Evolutionary conservation across 1,140 invertebrate species (phyloP).

Genomic region (Drosophila repleta): DNA sequence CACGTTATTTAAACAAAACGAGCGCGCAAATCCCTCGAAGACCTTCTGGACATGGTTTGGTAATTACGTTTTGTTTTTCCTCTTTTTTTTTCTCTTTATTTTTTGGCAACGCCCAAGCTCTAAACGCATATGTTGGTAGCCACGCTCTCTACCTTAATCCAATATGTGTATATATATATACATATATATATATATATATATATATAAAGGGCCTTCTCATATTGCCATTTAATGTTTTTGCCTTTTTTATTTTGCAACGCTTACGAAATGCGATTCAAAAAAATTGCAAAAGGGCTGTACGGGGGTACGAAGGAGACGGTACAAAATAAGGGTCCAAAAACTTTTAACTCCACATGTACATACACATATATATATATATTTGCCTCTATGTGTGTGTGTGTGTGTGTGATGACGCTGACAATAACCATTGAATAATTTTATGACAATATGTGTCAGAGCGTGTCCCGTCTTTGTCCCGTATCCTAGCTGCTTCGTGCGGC

Average conservation of each 20-base stretch:
- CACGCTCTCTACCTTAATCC: slow-evolving; percentile 56
- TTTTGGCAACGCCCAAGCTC: slow-evolving; percentile 33
- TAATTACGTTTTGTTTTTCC: slow-evolving; percentile 66
- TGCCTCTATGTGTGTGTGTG: slow-evolving; percentile 18
- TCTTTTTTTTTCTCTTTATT: slow-evolving; percentile 15
- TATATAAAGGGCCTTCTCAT: slow-evolving; percentile 65
- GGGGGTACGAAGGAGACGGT: slow-evolving; percentile 14
- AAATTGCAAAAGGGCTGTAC: slow-evolving; percentile 73
- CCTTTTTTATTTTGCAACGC: slow-evolving; percentile 73
- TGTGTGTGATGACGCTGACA: slow-evolving; percentile 54
- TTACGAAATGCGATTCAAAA: slow-evolving; percentile 77
- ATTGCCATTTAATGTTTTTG: slow-evolving; percentile 79
- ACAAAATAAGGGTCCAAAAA: slow-evolving; percentile 58
- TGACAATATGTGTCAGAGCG: slow-evolving; percentile 83
- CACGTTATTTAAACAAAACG: slow-evolving; percentile 74
- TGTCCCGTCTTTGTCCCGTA: slow-evolving; percentile 39
- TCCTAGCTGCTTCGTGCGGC: slow-evolving; percentile 16
- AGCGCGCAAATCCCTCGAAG: slow-evolving; percentile 58
- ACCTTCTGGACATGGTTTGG: slow-evolving; percentile 68
- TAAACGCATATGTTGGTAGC: slow-evolving; percentile 35
- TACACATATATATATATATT: slow-evolving; percentile 10
- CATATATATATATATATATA: neutral
- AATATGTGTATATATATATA: slow-evolving; percentile 39
- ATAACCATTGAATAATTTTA: slow-evolving; percentile 83
- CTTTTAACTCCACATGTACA: slow-evolving; percentile 61